Conservation (phyloP, 1,140 invertebrate species). For the Trinorchestia longiramus region DNA sequence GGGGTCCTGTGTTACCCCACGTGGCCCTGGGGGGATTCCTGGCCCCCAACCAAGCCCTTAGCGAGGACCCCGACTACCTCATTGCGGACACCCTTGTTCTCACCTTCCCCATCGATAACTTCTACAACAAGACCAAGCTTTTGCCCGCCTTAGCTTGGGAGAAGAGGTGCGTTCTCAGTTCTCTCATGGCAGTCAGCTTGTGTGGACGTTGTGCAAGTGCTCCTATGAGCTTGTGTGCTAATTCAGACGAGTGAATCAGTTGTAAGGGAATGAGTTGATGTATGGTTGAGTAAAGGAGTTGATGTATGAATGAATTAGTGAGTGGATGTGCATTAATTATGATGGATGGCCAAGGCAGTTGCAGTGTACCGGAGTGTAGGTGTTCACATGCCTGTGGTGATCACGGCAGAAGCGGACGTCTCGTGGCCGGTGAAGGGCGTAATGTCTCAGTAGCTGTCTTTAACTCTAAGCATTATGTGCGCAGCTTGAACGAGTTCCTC, state of each 20-base stretch:
- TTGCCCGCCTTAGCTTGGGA: conserved; percentile 90
- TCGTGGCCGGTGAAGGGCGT: too few species aligned
- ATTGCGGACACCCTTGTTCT: conserved; percentile 90
- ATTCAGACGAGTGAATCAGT: neutral
- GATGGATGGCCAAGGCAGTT: neutral
- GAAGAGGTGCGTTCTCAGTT: conserved; percentile 73
- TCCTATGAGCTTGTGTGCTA: too few species aligned
- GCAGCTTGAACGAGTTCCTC: conserved; percentile 64
- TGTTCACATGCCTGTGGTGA: too few species aligned
- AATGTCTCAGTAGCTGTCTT: neutral
- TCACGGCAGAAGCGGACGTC: too few species aligned
- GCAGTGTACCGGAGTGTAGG: too few species aligned
- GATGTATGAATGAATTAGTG: neutral
- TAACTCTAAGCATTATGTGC: neutral
- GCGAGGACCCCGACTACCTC: conserved; percentile 74
- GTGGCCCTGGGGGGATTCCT: conserved; percentile 93
- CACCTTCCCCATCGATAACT: conserved; percentile 92
- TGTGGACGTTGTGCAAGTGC: neutral
- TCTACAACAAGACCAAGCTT: conserved; percentile 80
- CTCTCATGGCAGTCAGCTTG: neutral
- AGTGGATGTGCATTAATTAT: neutral
- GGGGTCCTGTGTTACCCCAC: conserved; percentile 90
- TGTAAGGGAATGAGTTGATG: neutral
- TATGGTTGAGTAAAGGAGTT: neutral
- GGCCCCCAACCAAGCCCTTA: conserved; percentile 70